A percentile compares a stretch with the other conserved stretches of the same genome.
These are phyloP conservation scores for Eustalomyia histrio DNA, from an alignment of 2,888 invertebrate genomes.

Conservation along the genomic window DNA sequence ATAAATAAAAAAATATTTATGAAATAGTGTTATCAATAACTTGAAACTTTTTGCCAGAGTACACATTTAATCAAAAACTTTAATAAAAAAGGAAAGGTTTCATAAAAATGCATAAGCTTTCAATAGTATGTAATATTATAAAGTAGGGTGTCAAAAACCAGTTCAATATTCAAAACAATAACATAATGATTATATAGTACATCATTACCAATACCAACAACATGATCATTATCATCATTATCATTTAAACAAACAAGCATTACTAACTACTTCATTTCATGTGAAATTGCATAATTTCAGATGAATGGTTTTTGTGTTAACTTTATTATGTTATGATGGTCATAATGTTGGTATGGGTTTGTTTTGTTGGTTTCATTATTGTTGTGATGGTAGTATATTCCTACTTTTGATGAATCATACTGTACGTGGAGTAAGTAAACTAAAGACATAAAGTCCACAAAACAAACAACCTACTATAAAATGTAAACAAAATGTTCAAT, in stretches of 20 bases:
- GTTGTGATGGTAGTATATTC: conserved; percentile 52
- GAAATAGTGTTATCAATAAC: too few species aligned
- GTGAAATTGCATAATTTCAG: conserved; percentile 71
- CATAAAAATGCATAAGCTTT: too few species aligned
- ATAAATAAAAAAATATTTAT: too few species aligned
- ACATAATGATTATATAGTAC: neutral
- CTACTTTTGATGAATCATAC: conserved; percentile 50
- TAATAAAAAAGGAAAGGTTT: too few species aligned
- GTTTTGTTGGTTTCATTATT: conserved; percentile 52
- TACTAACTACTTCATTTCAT: conserved; percentile 40
- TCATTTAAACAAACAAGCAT: conserved; percentile 24
- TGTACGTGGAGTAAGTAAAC: neutral
- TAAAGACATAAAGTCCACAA: neutral
- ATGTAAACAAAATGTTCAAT: neutral
- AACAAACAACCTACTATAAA: neutral
- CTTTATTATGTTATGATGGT: conserved; percentile 38
- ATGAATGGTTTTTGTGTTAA: conserved; percentile 43
- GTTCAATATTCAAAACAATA: conserved; percentile 6
- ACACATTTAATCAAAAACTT: too few species aligned
- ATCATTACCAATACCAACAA: conserved; percentile 3
- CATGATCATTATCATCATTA: conserved; percentile 5
- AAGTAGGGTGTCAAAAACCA: conserved; percentile 1
- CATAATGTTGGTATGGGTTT: conserved; percentile 8
- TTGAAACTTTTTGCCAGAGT: too few species aligned
- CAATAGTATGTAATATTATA: too few species aligned